Conservation (phyloP, 2,888 invertebrate genomes). For the Hoplodrina blanda region DNA sequence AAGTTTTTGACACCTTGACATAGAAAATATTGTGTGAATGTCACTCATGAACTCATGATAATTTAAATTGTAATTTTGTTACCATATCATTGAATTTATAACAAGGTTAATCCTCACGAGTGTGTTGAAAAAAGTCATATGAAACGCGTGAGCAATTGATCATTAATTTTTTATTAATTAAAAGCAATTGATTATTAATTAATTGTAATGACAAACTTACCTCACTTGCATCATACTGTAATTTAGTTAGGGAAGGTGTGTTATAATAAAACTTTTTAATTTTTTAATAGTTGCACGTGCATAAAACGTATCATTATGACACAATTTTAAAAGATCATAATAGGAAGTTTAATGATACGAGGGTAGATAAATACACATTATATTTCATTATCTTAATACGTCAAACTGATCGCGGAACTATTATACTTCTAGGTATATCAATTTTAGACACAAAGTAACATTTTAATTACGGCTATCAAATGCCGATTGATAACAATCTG, state of each 20-base stretch:
- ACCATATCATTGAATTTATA: no score
- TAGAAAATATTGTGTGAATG: no score
- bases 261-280: background rate
- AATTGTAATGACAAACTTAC: no score
- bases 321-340: background rate
- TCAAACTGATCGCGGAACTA: conserved; percentile 19
- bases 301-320: background rate
- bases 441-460: conserved; percentile 10
- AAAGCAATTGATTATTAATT: no score
- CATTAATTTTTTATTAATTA: no score
- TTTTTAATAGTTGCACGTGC: background rate
- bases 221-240: background rate
- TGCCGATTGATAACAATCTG: conserved; percentile 8
- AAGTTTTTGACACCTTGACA: no score
- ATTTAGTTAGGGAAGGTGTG: background rate
- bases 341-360: background rate
- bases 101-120: no score
- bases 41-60: no score
- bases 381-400: conserved; percentile 2
- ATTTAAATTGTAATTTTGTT: no score
- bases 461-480: conserved; percentile 29
- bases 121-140: no score
- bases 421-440: conserved; percentile 15
- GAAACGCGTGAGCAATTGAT: no score
- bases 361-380: background rate